Percentiles rank a stretch among this genome's conserved stretches.
phyloP scores from a whole-genome alignment of 1,140 invertebrate genomes.

The Zaprionus nigranus region DNA sequence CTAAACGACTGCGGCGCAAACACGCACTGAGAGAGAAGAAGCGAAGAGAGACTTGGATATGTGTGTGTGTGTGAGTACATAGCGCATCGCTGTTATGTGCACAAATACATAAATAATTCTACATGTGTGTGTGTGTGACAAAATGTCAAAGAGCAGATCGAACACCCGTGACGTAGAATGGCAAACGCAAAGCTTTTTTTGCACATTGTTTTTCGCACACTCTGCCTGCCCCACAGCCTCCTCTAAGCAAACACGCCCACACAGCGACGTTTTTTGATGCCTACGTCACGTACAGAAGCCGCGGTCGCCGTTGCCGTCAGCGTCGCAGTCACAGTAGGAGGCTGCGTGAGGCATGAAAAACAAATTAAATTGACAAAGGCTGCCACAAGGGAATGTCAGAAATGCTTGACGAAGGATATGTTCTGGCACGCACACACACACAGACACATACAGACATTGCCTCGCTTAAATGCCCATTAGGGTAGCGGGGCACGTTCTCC shows the following conservation, averaged over 20 bases:
- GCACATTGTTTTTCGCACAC: slow-evolving; percentile 32
- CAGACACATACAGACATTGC: slow-evolving; percentile 19
- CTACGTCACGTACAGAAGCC: slow-evolving; percentile 33
- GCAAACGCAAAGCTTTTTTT: slow-evolving; percentile 46
- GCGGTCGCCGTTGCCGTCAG: not conserved
- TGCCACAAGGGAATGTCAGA: slow-evolving; percentile 36
- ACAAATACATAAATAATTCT: not conserved
- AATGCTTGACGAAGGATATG: slow-evolving; percentile 55
- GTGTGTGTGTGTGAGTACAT: not conserved
- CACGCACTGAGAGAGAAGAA: not conserved
- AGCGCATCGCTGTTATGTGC: not conserved
- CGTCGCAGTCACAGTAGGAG: slow-evolving; percentile 34
- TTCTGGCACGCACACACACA: slow-evolving; percentile 13
- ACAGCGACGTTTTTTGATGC: slow-evolving; percentile 19
- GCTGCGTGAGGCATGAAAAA: slow-evolving; percentile 41
- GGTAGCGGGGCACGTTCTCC: slow-evolving; percentile 42
- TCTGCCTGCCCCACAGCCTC: not conserved
- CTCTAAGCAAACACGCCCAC: slow-evolving; percentile 4
- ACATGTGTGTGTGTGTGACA: slow-evolving; percentile 17
- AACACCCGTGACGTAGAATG: slow-evolving; percentile 56
- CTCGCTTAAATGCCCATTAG: slow-evolving; percentile 46
- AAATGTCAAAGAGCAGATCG: slow-evolving; percentile 73
- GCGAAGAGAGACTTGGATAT: not conserved
- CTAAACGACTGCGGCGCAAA: slow-evolving; percentile 17
- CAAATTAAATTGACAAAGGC: slow-evolving; percentile 42